These are phyloP conservation scores for Leptoteleia sp. DNA, from an alignment of 1,140 invertebrate genomes.

Conservation along the genomic window DNA sequence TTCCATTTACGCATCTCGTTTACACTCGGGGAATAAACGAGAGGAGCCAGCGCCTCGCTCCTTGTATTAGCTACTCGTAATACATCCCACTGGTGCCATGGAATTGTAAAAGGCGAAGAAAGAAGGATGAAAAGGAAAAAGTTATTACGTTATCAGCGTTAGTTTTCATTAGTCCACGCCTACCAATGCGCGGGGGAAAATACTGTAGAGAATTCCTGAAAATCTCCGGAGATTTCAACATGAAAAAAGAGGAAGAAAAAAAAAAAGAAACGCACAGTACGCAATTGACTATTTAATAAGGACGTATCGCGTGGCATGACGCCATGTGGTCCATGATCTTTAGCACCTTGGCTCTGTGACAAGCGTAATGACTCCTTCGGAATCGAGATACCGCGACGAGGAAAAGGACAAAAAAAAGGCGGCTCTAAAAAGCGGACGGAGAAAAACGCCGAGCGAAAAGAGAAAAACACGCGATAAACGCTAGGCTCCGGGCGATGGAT, in stretches of 20 bases:
- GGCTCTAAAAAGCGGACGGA: neutral
- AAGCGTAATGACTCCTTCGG: constrained; percentile 48
- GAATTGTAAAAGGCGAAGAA: no score
- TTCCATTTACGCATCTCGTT: no score
- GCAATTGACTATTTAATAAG: constrained; percentile 29
- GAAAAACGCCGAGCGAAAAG: constrained; percentile 4
- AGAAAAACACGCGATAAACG: constrained; percentile 49
- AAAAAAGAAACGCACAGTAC: constrained; percentile 6
- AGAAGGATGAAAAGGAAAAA: neutral
- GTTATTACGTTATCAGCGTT: neutral
- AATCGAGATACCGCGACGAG: constrained; percentile 22
- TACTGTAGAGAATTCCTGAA: no score
- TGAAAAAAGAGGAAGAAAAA: constrained; percentile 1
- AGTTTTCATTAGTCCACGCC: no score
- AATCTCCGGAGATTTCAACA: no score
- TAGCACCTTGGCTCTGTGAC: constrained; percentile 47
- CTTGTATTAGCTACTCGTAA: no score
- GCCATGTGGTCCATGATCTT: constrained; percentile 52
- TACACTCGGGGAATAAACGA: no score
- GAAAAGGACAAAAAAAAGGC: constrained; percentile 19
- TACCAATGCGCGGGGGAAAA: no score
- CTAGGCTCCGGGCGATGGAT: constrained; percentile 22
- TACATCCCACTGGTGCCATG: no score
- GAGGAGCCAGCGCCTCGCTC: no score
- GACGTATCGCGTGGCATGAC: constrained; percentile 39